Evolutionary conservation across 2,797 vertebrate genomes (phyloP).

Genomic region (Chelonia mydas): DNA sequence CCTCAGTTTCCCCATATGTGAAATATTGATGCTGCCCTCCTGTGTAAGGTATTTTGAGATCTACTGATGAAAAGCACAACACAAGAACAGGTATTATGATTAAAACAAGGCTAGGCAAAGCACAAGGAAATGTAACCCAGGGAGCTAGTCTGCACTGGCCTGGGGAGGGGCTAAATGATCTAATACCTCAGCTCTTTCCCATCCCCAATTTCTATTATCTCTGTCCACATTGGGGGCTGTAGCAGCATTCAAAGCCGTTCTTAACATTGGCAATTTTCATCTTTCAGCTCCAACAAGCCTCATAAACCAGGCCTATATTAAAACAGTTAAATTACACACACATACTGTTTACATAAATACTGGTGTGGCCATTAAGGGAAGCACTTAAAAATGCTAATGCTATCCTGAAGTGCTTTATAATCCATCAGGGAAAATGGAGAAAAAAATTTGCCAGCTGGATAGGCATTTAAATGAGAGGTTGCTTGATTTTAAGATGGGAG

Average conservation of each 20-base stretch:
- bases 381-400: not conserved
- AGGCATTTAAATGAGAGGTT: not conserved
- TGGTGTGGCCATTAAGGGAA: not conserved
- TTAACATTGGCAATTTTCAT: not conserved
- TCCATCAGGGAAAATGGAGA: not conserved
- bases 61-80: not conserved
- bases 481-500: not conserved
- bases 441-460: not conserved
- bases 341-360: fast-evolving
- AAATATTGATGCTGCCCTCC: not conserved
- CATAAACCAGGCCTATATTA: not conserved
- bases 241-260: not conserved
- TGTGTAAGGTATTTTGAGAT: not conserved
- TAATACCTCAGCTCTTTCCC: not conserved
- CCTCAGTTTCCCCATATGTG: not conserved
- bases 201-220: not conserved
- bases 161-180: not conserved
- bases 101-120: not conserved
- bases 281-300: not conserved
- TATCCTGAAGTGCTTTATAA: not conserved
- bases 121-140: not conserved
- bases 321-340: not conserved
- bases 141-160: not conserved
- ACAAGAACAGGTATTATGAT: not conserved
- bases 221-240: not conserved